Evolutionary conservation across 1,140 invertebrate genomes (phyloP).

Genomic region (Schlechtendalia chinensis): DNA sequence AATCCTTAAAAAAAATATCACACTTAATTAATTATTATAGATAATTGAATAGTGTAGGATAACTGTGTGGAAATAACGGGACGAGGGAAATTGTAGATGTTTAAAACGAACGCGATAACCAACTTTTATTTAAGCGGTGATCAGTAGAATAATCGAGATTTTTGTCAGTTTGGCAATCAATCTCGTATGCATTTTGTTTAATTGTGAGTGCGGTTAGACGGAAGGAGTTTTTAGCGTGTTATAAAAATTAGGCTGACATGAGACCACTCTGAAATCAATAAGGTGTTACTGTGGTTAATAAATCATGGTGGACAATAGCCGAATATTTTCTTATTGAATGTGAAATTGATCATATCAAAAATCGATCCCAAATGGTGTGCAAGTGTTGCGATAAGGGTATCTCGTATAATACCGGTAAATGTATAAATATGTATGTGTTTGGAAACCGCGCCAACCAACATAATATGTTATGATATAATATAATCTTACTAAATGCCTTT

Average conservation of each 20-base stretch:
- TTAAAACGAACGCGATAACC: too few relatives aligned
- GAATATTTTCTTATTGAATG: slow-evolving; percentile 13
- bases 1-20: too few relatives aligned
- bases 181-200: not conserved
- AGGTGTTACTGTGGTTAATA: not conserved
- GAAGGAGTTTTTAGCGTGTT: not conserved
- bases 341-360: not conserved
- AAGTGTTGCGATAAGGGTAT: not conserved
- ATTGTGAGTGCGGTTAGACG: not conserved
- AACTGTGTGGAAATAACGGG: too few relatives aligned
- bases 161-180: not conserved
- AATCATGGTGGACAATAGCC: not conserved
- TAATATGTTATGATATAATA: too few relatives aligned
- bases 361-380: not conserved
- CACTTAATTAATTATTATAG: too few relatives aligned
- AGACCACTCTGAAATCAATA: not conserved
- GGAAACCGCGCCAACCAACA: not conserved
- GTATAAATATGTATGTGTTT: not conserved
- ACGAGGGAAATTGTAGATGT: too few relatives aligned
- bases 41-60: too few relatives aligned
- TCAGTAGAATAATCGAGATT: not conserved
- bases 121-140: too few relatives aligned
- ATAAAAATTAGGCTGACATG: not conserved
- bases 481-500: not conserved
- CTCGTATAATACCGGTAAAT: not conserved